A percentile compares a stretch with the other conserved stretches of the same genome.
phyloP scores from a whole-genome alignment of 2,888 invertebrate species.

The Silvanus unidentatus region DNA sequence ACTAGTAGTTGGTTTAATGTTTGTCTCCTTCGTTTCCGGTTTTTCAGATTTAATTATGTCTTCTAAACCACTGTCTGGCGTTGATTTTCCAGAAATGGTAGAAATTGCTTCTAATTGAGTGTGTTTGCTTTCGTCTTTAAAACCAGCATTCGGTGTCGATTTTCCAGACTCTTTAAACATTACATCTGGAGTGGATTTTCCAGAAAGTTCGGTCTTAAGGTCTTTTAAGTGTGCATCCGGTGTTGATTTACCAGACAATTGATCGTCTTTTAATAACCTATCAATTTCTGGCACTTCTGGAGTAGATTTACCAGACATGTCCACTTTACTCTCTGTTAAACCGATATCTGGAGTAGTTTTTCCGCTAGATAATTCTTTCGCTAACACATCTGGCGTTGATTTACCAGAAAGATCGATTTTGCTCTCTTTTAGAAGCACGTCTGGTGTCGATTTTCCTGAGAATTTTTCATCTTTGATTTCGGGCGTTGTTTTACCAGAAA shows the following conservation, averaged over 20 bases:
- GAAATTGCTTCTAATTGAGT: too few relatives aligned
- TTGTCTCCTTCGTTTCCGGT: conserved; percentile 2
- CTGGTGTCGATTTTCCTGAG: conserved; percentile 20
- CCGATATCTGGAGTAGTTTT: conserved; percentile 30
- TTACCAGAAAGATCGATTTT: conserved; percentile 7
- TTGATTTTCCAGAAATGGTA: too few relatives aligned
- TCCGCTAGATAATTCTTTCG: background rate
- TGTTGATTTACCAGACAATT: conserved; percentile 25
- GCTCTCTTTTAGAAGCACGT: background rate
- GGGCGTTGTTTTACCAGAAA: conserved; percentile 21
- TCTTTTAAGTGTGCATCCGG: conserved; percentile 18
- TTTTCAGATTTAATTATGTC: conserved; percentile 3
- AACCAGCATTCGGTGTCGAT: conserved; percentile 27
- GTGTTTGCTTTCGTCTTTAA: too few relatives aligned
- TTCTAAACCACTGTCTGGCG: too few relatives aligned
- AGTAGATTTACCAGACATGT: conserved; percentile 32
- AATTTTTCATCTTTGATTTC: conserved; percentile 4
- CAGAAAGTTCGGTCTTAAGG: background rate
- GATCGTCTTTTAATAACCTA: conserved; percentile 10
- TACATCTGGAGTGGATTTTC: conserved; percentile 42
- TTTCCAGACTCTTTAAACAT: conserved; percentile 15
- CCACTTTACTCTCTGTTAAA: background rate
- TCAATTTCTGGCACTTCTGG: too few relatives aligned
- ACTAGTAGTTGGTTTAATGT: background rate
- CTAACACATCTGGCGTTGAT: conserved; percentile 11